A percentile compares a stretch with the other conserved stretches of the same genome.
These are phyloP conservation scores for Charina bottae DNA, from an alignment of 2,113 vertebrate genomes.

Conservation along the genomic window DNA sequence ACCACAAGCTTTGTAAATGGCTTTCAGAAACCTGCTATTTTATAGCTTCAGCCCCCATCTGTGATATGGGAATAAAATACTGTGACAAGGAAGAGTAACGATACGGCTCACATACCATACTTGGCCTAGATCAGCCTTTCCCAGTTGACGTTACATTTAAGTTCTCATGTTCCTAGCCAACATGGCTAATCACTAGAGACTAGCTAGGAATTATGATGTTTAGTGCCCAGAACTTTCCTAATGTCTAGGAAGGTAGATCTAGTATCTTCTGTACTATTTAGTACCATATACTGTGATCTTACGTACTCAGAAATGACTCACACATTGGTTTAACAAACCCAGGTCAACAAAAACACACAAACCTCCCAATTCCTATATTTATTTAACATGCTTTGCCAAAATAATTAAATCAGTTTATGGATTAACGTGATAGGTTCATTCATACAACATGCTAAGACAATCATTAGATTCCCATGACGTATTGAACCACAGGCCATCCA, in stretches of 20 bases:
- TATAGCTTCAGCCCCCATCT: neutral
- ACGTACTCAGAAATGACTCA: neutral
- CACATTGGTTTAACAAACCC: neutral
- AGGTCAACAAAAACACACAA: neutral
- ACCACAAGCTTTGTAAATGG: neutral
- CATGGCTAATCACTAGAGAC: neutral
- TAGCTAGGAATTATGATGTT: neutral
- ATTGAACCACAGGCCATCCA: neutral
- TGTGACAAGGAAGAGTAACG: neutral
- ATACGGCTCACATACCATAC: neutral
- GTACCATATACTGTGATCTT: too few relatives aligned
- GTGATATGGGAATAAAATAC: neutral
- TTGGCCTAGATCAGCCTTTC: too few relatives aligned
- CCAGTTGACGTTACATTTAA: too few relatives aligned
- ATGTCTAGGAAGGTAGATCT: neutral
- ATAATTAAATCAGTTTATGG: neutral
- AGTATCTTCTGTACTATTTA: neutral
- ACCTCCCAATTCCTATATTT: neutral
- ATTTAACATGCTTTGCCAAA: neutral
- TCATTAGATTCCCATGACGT: neutral
- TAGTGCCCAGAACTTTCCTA: neutral
- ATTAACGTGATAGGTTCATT: neutral
- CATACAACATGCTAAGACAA: neutral
- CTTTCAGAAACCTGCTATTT: neutral
- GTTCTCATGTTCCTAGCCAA: neutral